Evolutionary conservation across 2,113 vertebrate species (phyloP).

Genomic region (Elaphurus davidianus): DNA sequence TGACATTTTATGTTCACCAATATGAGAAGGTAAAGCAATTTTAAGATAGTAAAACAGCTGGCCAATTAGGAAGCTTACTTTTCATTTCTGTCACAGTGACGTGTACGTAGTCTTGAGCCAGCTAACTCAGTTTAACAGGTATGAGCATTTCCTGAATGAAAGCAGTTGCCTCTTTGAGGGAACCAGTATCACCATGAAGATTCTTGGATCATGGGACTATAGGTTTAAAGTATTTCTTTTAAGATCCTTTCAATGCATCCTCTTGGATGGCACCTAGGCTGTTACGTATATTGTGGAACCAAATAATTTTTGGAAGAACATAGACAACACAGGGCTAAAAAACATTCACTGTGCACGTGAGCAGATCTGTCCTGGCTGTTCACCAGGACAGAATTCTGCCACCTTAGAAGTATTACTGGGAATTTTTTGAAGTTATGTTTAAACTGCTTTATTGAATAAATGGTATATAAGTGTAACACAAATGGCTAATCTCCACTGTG

Average conservation of each 20-base stretch:
- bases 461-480: background rate
- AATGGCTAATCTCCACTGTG: background rate
- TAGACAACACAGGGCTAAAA: background rate
- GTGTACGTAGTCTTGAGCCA: background rate
- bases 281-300: background rate
- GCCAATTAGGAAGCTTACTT: background rate
- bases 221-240: background rate
- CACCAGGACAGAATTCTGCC: background rate
- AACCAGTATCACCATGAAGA: background rate
- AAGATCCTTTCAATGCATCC: background rate
- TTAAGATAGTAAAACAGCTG: background rate
- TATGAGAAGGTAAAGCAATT: background rate
- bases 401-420: background rate
- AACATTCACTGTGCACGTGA: background rate
- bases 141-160: background rate
- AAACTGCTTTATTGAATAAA: constrained; percentile 3
- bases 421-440: background rate
- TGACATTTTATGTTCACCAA: background rate
- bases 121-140: background rate
- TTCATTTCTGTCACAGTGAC: background rate
- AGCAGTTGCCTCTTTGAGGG: background rate
- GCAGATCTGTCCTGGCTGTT: background rate
- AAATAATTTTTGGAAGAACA: background rate
- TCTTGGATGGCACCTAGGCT: background rate
- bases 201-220: background rate